Evolutionary conservation across 2,888 invertebrate genomes (phyloP), one percentile per base, ranked within the genome.

Genomic region (Cacoxenus indagator): DNA sequence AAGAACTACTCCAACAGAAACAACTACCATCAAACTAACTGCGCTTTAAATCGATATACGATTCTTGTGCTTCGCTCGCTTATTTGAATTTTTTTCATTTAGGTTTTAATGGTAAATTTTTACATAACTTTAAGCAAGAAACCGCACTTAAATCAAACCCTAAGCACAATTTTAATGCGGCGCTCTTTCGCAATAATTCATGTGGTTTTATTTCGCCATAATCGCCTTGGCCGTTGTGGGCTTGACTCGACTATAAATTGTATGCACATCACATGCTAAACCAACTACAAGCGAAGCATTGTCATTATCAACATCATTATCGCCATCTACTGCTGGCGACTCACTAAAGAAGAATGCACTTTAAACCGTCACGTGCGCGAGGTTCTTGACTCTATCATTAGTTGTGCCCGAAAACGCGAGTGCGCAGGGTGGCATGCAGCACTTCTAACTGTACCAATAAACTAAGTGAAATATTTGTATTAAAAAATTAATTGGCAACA

Each of bases 281-380:
- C 14, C 14, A 37, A 37, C 37, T 37, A 37, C 37, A 37, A 37
- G 37, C 37, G 14, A 37, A 37, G 19, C 48, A 48, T 48, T 48
- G 19, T 22, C 24, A 51, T 51, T 51, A 51, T 22, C 22, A 19
- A 19, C 6, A 4, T 22, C 22, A 9, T 19, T 26, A 26, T 55
- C n/a, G n/a, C 27, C n/a, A 6, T 55, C 55, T 22, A 26, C 27
- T 9, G 9, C 24, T 55, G 9, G n/a, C n/a, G n/a, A n/a, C n/a
- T n/a, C n/a, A n/a, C n/a, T n/a, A n/a, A n/a, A n/a, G n/a, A n/a
- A 43, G 43, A 43, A 62, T 43, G 24, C 61, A 62, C 61, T 62
- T 62, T 62, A 62, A 26, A 26, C 61, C 24, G 61, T 62, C 61
- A 62, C 61, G 61, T 62, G 45, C 61, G 61, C 24, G 29, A 59